Evolutionary conservation across 1,140 invertebrate genomes (phyloP).

Genomic region (Battus philenor): DNA sequence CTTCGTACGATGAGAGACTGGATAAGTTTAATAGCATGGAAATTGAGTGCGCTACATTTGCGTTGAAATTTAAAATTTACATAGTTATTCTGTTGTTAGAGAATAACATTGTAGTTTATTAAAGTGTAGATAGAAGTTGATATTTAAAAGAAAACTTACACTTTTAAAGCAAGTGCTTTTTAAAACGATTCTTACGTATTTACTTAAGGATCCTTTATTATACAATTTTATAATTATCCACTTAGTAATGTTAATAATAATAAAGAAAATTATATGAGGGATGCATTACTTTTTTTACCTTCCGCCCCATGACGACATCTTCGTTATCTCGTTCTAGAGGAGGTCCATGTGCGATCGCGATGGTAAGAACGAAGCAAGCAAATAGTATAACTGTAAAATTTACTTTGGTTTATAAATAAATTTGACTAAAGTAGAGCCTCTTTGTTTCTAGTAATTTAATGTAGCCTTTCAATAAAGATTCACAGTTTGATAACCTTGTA

Average conservation of each 20-base stretch:
- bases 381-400: constrained; percentile 38
- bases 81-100: background rate
- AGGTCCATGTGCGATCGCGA: constrained; percentile 41
- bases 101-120: background rate
- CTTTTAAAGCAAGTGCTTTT: too few species aligned
- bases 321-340: constrained; percentile 57
- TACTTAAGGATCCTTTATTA: background rate
- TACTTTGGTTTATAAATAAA: too few species aligned
- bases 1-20: background rate
- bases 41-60: background rate
- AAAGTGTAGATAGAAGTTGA: too few species aligned
- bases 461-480: too few species aligned
- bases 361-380: constrained; percentile 18
- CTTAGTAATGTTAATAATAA: too few species aligned
- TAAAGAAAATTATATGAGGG: background rate
- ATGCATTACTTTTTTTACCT: constrained; percentile 57
- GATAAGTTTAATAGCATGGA: constrained; percentile 12
- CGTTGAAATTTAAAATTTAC: constrained; percentile 6
- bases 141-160: too few species aligned
- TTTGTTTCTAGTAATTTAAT: too few species aligned
- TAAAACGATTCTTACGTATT: too few species aligned
- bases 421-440: too few species aligned
- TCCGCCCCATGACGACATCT: constrained; percentile 61
- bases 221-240: too few species aligned
- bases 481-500: too few species aligned